phyloP scores from a whole-genome alignment of 2,797 vertebrate genomes.

The Sebastes diaconus region DNA sequence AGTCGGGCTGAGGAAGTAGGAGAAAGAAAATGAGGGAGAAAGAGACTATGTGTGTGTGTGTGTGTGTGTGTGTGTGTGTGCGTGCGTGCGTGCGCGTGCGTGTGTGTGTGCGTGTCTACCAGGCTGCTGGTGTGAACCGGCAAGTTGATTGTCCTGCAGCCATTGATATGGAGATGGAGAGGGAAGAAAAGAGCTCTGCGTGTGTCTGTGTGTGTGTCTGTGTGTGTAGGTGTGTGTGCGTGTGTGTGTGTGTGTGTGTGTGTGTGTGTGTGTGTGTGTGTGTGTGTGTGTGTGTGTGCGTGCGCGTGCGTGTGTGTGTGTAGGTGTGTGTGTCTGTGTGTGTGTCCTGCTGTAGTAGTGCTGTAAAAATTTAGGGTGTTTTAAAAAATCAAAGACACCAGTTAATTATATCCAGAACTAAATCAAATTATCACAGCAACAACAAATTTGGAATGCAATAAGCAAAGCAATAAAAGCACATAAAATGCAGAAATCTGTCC shows the following conservation, averaged over 20 bases:
- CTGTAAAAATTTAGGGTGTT: background rate
- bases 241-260: slow-evolving; percentile 3
- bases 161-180: slow-evolving; percentile 71
- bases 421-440: background rate
- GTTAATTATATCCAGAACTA: background rate
- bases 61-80: slow-evolving; percentile 7
- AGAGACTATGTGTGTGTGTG: background rate
- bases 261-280: slow-evolving; percentile 8
- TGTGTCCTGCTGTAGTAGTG: slow-evolving; percentile 1
- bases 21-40: background rate
- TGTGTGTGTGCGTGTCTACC: slow-evolving; percentile 4
- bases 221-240: background rate
- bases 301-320: background rate
- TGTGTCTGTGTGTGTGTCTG: slow-evolving; percentile 20
- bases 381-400: slow-evolving; percentile 14
- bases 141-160: slow-evolving; percentile 55
- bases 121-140: slow-evolving; percentile 54
- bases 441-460: background rate
- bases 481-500: background rate
- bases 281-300: slow-evolving; percentile 15
- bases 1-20: background rate
- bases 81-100: background rate
- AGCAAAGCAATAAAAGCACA: background rate
- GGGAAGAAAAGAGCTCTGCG: slow-evolving; percentile 36
- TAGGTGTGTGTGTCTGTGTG: slow-evolving; percentile 8